phyloP scores from a whole-genome alignment of 2,888 invertebrate genomes.

The Lacanobia oleracea region DNA sequence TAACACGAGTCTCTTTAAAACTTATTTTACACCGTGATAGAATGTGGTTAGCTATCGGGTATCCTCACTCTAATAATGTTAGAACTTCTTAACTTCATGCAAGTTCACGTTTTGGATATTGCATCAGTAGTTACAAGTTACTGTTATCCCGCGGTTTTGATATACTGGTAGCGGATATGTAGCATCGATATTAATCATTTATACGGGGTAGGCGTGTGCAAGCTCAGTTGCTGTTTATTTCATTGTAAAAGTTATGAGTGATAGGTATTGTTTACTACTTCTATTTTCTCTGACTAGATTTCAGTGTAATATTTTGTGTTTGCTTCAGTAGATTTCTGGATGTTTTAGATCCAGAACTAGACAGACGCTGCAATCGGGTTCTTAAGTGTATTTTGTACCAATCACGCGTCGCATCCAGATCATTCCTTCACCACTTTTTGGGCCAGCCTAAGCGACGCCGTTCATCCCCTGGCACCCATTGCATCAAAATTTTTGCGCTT shows the following conservation, averaged over 20 bases:
- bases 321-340: too few species aligned
- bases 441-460: too few species aligned
- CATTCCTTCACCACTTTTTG: too few species aligned
- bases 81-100: conserved; percentile 33
- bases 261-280: background rate
- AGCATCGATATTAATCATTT: background rate
- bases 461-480: too few species aligned
- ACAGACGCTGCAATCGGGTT: too few species aligned
- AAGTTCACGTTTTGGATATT: conserved; percentile 27
- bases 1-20: conserved; percentile 3
- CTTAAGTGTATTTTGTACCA: too few species aligned
- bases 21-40: conserved; percentile 16
- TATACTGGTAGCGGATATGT: background rate
- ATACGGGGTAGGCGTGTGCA: background rate
- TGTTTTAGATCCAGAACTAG: too few species aligned
- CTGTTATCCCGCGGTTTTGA: background rate
- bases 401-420: too few species aligned
- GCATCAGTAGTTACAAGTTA: conserved; percentile 37
- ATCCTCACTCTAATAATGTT: conserved; percentile 15
- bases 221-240: conserved; percentile 5
- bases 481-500: too few species aligned
- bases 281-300: too few species aligned
- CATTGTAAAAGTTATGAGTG: background rate
- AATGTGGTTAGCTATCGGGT: conserved; percentile 3
- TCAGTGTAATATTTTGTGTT: too few species aligned